Conservation (phyloP, 2,113 vertebrate species). For the Cnemophilus loriae region DNA sequence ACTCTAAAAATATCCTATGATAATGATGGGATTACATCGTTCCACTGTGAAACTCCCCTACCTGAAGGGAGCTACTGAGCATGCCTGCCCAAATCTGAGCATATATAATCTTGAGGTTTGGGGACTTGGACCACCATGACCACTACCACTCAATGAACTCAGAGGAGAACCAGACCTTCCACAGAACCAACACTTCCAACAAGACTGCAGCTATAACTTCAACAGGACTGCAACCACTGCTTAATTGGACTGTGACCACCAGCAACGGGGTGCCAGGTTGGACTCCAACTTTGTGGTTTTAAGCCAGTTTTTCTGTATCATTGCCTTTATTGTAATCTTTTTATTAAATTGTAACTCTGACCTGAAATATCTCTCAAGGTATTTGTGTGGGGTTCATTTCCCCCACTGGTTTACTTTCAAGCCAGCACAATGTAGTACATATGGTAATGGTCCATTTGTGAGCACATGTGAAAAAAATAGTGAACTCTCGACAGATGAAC, state of each 20-base stretch:
- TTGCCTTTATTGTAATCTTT: not conserved
- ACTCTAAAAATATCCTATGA: not conserved
- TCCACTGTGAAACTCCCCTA: not conserved
- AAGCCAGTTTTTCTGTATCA: not conserved
- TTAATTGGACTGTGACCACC: accelerated
- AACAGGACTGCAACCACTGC: not conserved
- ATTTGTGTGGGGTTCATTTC: not conserved
- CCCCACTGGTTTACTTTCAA: accelerated
- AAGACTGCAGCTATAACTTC: not conserved
- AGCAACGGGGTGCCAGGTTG: not conserved
- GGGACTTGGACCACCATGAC: not conserved
- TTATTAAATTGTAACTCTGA: accelerated
- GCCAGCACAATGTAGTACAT: not conserved
- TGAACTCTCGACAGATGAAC: not conserved
- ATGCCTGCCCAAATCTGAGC: not conserved
- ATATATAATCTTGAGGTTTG: too few species aligned
- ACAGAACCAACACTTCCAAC: accelerated
- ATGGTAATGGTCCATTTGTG: not conserved
- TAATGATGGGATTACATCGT: not conserved
- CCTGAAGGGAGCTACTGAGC: not conserved
- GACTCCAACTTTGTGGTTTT: not conserved
- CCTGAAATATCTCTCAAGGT: not conserved
- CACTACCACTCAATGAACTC: not conserved
- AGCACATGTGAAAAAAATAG: not conserved
- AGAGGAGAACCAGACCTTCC: not conserved